Conservation (phyloP, 1,140 invertebrate species). For the Metopolophium dirhodum region DNA sequence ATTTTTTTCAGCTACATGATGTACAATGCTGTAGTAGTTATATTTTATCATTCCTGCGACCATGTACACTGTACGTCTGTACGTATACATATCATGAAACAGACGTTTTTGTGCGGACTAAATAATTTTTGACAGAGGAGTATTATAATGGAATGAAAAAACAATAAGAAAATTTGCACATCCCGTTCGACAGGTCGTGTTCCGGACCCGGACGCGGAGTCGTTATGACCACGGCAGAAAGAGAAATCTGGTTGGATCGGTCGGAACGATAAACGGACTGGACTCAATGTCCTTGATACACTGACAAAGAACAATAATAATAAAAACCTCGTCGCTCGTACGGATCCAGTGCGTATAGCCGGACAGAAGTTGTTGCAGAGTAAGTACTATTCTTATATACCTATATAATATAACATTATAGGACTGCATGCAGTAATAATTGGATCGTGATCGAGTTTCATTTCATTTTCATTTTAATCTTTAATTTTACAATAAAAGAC, state of each 20-base stretch:
- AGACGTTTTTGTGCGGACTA: too few species aligned
- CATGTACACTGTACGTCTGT: not conserved
- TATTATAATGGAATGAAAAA: not conserved
- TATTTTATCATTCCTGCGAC: not conserved
- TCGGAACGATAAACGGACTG: conserved; percentile 38
- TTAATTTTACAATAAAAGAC: not conserved
- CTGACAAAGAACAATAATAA: conserved; percentile 55
- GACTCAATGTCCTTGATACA: conserved; percentile 51
- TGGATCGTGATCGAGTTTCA: conserved; percentile 46
- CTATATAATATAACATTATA: not conserved
- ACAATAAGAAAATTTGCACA: not conserved
- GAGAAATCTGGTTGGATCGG: conserved; percentile 48
- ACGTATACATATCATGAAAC: not conserved
- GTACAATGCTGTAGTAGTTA: not conserved
- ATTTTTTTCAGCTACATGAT: not conserved
- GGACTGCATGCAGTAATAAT: conserved; percentile 3
- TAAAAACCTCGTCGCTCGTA: conserved; percentile 11
- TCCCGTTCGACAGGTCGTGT: not conserved
- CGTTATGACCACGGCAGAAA: conserved; percentile 10
- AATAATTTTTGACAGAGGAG: not conserved
- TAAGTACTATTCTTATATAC: not conserved
- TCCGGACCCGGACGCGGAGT: conserved; percentile 39
- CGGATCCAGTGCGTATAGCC: not conserved
- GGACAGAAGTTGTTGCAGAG: conserved; percentile 14
- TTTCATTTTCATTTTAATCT: conserved; percentile 40